These are phyloP conservation scores for Aporophyla lueneburgensis DNA, from an alignment of 2,888 invertebrate species.

Conservation along the genomic window DNA sequence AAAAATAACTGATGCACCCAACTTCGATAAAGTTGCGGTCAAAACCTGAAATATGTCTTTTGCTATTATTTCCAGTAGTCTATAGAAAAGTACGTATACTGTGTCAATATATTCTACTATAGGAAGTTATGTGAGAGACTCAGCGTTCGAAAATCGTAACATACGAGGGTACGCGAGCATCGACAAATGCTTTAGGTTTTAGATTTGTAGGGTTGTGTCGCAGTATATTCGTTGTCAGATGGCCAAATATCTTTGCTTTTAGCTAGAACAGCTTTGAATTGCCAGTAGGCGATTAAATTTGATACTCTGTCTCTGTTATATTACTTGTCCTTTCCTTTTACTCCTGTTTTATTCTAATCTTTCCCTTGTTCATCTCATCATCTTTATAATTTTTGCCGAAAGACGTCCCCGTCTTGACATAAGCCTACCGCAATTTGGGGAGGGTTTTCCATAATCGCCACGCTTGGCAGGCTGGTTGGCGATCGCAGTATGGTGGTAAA, in stretches of 20 bases:
- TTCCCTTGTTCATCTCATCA: neutral
- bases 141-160: constrained; percentile 71
- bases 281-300: neutral
- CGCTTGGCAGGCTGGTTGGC: too few species aligned
- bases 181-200: constrained; percentile 55
- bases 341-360: too few species aligned
- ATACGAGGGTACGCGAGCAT: constrained; percentile 54
- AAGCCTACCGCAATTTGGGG: too few species aligned
- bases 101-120: neutral
- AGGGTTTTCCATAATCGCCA: too few species aligned
- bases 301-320: neutral
- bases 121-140: constrained; percentile 55
- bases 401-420: too few species aligned
- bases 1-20: neutral
- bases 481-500: too few species aligned
- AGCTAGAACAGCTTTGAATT: neutral
- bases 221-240: too few species aligned
- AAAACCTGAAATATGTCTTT: neutral
- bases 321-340: neutral
- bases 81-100: neutral
- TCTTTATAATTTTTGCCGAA: too few species aligned
- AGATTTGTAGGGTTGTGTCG: constrained; percentile 56
- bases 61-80: neutral
- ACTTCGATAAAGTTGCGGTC: neutral
- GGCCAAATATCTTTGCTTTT: neutral